Evolutionary conservation across 2,797 vertebrate species (phyloP).

Genomic region (Liasis olivaceus): DNA sequence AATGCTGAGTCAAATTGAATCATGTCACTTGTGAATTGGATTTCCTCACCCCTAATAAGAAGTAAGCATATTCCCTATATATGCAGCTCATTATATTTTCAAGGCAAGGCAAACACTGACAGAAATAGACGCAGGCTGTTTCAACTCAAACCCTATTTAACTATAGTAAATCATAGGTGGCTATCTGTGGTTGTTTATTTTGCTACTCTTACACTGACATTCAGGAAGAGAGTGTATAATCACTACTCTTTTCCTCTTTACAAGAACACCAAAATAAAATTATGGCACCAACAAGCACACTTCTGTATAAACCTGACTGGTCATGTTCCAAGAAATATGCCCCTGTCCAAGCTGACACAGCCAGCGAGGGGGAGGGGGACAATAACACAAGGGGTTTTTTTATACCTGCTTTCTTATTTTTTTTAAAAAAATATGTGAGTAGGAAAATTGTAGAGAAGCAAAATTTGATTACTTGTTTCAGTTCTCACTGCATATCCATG

Average conservation of each 20-base stretch:
- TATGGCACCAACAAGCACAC: fast-evolving
- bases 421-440: neutral
- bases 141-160: slow-evolving; percentile 39
- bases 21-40: neutral
- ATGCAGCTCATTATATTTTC: neutral
- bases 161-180: slow-evolving; percentile 52
- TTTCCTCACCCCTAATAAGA: neutral
- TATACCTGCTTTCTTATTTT: slow-evolving; percentile 9
- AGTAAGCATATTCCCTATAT: neutral
- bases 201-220: neutral
- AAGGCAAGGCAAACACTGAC: slow-evolving; percentile 13
- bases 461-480: neutral
- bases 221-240: slow-evolving; percentile 36
- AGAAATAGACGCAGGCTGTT: neutral
- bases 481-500: neutral
- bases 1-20: neutral
- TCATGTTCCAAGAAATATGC: neutral
- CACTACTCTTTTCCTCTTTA: slow-evolving; percentile 31
- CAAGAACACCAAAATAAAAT: slow-evolving; percentile 40
- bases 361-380: neutral
- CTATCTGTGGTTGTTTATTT: slow-evolving; percentile 45
- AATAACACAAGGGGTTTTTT: neutral
- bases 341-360: slow-evolving; percentile 8
- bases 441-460: neutral
- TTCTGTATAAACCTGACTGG: slow-evolving; percentile 31